A percentile compares a stretch with the other conserved stretches of the same genome.
These are phyloP conservation scores for Operophtera brumata DNA, from an alignment of 2,888 invertebrate species.

Conservation along the genomic window DNA sequence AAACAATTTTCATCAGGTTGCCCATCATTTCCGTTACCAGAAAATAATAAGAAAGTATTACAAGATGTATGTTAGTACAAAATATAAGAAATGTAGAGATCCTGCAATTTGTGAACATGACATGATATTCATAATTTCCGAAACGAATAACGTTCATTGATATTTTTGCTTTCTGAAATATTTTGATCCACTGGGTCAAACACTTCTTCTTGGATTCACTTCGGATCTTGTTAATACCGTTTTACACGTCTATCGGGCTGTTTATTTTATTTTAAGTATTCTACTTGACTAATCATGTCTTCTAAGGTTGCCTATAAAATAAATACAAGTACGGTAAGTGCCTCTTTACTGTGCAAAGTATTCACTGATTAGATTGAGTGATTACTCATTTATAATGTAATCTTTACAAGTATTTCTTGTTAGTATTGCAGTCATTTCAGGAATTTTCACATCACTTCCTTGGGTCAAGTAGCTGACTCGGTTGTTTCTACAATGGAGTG, in stretches of 20 bases:
- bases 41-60: too few species aligned
- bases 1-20: too few species aligned
- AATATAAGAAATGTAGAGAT: too few species aligned
- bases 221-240: too few species aligned
- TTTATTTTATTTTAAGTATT: too few species aligned
- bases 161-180: background rate
- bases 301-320: background rate
- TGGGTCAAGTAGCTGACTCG: background rate
- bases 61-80: too few species aligned
- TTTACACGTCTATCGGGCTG: too few species aligned
- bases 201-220: too few species aligned
- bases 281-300: background rate
- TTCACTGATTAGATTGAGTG: conserved; percentile 15
- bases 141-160: background rate
- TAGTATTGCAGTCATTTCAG: conserved; percentile 8
- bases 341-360: conserved; percentile 7
- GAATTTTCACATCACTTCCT: conserved; percentile 7
- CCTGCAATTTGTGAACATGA: too few species aligned
- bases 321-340: conserved; percentile 3
- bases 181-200: too few species aligned
- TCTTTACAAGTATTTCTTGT: conserved; percentile 13
- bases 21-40: too few species aligned
- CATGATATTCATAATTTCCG: background rate
- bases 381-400: conserved; percentile 18
- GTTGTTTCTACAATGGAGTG: background rate